Base-by-base conservation (phyloP, 2,113 vertebrate species). In the Protobothrops flavoviridis region DNA sequence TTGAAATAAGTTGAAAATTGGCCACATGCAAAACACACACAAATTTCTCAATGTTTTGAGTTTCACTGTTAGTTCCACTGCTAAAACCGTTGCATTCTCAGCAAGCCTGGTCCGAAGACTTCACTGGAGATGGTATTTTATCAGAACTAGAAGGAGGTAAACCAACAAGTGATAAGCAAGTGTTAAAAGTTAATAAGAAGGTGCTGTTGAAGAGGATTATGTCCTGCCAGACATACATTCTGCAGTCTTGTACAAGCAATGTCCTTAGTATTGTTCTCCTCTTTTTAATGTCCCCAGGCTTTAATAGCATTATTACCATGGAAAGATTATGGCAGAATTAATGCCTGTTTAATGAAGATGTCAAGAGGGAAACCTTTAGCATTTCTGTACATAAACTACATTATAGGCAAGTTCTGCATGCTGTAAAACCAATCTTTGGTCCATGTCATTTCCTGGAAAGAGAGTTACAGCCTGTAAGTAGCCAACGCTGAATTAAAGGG, bases 151-250 rank as follows among this genome's bases (percentile, higher is more conserved):
- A 29, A 53, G 1, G 96, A 96, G 96, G 96, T 94, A 93, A 96
- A 96, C 96, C 92, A 91, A 57, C 88, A 86, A 87, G 74, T 9
- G 96, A 97, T 95, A 97, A 97, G 90, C 91, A 97, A 86, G 97
- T 88, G 96, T 94, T 97, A 97, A 96, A 96, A 97, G 96, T 98
- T 97, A 97, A 96, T 87, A 93, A 97, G 96, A 96, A 97, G 96
- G 97, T 97, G 97, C 95, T 95, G 45, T 52, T 97, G 97, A 97
- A 95, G 95, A 90, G 95, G 95, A 59, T 0, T 3, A 90, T 94
- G 93, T 95, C 39, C 94, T 93, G 91, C 81, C 0, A 0, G 13
- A 6, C 94, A 0, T 0, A 96, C 0, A 69, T 87, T 97, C 93
- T 43, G 91, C 95, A 97, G 96, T 1, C 61, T 90, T 94, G 94